Evolutionary conservation across 2,888 invertebrate genomes (phyloP).

Genomic region (Eucera pruinosa): DNA sequence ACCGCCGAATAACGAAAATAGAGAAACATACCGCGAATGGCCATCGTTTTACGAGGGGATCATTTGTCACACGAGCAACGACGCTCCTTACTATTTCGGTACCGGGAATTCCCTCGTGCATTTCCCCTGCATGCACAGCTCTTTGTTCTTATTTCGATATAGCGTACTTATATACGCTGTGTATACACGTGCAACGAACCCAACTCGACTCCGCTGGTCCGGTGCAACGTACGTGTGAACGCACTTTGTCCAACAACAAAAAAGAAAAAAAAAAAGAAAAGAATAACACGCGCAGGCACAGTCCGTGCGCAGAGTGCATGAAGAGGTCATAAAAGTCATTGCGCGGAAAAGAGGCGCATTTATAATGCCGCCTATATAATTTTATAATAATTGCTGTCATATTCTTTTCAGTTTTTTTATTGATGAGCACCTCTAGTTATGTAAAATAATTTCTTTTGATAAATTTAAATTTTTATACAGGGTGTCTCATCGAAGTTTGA

Average conservation of each 20-base stretch:
- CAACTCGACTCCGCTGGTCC: conserved; percentile 23
- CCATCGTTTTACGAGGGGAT: too few relatives aligned
- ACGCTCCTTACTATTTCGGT: conserved; percentile 54
- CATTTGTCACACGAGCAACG: conserved; percentile 24
- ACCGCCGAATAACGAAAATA: conserved; percentile 16
- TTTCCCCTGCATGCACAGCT: conserved; percentile 31
- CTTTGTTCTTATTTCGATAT: conserved; percentile 60
- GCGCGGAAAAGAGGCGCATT: neutral
- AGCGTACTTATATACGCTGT: neutral
- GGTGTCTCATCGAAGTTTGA: too few relatives aligned
- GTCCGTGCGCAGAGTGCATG: neutral
- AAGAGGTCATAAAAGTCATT: neutral
- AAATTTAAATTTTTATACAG: neutral
- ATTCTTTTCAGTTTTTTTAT: neutral
- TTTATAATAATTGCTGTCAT: neutral
- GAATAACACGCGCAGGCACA: neutral
- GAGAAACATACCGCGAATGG: conserved; percentile 5
- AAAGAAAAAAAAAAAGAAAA: conserved; percentile 20
- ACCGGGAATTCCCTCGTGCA: conserved; percentile 49
- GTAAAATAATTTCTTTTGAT: neutral
- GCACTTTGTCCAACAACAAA: conserved; percentile 50
- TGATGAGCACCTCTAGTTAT: too few relatives aligned
- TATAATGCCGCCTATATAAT: neutral
- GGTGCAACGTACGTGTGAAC: conserved; percentile 59
- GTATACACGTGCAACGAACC: conserved; percentile 60